phyloP scores from a whole-genome alignment of 2,888 invertebrate genomes.

The Ectropis crepuscularia region DNA sequence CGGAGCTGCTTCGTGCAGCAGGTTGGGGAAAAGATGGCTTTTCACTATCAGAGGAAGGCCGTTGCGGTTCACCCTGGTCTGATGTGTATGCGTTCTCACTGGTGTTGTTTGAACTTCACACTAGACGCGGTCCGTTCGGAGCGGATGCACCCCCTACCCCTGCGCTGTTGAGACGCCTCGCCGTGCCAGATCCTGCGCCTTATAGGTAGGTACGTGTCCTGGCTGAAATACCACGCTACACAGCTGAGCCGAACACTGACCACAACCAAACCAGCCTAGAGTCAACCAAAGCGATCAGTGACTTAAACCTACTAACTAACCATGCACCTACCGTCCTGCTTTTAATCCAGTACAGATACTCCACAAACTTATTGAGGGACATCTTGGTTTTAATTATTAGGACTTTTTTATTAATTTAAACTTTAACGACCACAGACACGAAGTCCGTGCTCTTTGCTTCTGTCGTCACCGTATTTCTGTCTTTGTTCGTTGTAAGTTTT shows the following conservation, averaged over 20 bases:
- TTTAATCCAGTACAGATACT: no score
- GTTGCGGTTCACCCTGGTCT: conserved; percentile 88
- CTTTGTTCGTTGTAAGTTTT: no score
- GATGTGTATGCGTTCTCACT: conserved; percentile 95
- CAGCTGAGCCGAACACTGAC: conserved; percentile 6
- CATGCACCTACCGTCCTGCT: no score
- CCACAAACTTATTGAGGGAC: no score
- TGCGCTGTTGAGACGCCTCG: conserved; percentile 84
- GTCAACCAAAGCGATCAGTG: no score
- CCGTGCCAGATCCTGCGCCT: conserved; percentile 75
- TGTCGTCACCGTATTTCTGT: no score
- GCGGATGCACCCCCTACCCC: conserved; percentile 88
- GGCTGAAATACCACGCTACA: conserved; percentile 23
- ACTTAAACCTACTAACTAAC: no score
- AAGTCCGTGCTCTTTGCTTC: no score
- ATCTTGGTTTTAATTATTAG: no score
- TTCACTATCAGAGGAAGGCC: conserved; percentile 60
- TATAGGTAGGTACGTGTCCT: conserved; percentile 86
- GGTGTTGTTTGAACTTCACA: conserved; percentile 94
- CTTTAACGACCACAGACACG: no score
- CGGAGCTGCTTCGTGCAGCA: conserved; percentile 88
- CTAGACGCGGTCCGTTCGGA: conserved; percentile 94
- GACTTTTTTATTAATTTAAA: no score
- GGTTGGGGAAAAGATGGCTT: conserved; percentile 71
- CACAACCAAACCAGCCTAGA: no score